A percentile compares a stretch with the other conserved stretches of the same genome.
Evolutionary conservation across 2,797 vertebrate genomes (phyloP).

Genomic region (Mareca strepera): DNA sequence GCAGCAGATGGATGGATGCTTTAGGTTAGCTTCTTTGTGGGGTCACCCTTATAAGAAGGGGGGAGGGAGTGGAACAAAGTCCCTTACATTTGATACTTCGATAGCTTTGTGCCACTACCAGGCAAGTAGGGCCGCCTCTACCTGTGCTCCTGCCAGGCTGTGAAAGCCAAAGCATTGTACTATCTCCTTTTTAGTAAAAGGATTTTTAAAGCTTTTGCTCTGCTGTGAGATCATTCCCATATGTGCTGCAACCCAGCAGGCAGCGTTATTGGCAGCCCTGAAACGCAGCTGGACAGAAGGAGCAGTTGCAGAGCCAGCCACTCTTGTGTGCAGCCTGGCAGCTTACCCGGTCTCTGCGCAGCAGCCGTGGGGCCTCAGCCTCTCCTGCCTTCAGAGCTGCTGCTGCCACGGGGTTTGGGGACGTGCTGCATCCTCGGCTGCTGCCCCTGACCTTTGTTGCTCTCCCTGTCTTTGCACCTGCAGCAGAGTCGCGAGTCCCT

Average conservation of each 20-base stretch:
- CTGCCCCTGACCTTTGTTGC: neutral
- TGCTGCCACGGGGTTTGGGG: neutral
- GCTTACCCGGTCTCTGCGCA: neutral
- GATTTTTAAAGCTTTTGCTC: constrained; percentile 46
- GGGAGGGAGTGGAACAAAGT: neutral
- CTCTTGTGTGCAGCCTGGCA: neutral
- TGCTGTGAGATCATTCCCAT: constrained; percentile 40
- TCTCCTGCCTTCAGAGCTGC: neutral
- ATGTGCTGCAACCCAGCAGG: constrained; percentile 39
- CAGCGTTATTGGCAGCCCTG: constrained; percentile 24
- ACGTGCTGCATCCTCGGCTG: neutral
- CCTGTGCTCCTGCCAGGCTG: constrained; percentile 1
- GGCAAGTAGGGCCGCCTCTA: neutral
- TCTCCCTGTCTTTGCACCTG: neutral
- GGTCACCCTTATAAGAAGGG: neutral
- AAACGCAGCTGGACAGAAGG: constrained; percentile 38
- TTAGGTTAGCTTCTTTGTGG: neutral
- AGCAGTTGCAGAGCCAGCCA: constrained; percentile 22
- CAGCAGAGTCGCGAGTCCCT: constrained; percentile 43
- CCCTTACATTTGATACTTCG: neutral
- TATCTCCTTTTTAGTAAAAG: constrained; percentile 21
- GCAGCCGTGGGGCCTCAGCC: neutral
- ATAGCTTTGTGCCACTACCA: neutral
- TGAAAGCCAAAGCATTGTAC: neutral
- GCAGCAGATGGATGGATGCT: constrained; percentile 9